These are phyloP conservation scores for Formica selysi DNA, from an alignment of 1,140 invertebrate species.

Conservation along the genomic window DNA sequence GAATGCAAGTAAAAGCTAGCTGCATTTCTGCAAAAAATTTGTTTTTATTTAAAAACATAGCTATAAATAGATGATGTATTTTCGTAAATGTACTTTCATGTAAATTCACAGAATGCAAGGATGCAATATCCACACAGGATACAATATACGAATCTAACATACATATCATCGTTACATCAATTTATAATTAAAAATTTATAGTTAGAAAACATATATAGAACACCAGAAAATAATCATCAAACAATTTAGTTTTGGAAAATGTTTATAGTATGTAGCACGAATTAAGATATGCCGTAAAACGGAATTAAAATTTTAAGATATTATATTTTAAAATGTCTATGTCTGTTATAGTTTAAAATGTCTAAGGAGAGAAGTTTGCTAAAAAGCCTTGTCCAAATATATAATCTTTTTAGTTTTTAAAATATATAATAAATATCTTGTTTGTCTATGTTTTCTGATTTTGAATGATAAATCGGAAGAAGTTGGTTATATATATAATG, in stretches of 20 bases:
- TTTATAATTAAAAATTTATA: too few relatives aligned
- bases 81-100: too few relatives aligned
- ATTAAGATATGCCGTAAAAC: not conserved
- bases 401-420: slow-evolving; percentile 55
- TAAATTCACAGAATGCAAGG: too few relatives aligned
- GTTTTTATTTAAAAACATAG: not conserved
- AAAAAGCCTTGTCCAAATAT: slow-evolving; percentile 36
- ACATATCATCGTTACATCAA: too few relatives aligned
- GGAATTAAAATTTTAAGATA: not conserved
- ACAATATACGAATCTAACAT: too few relatives aligned
- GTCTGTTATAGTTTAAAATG: not conserved
- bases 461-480: slow-evolving; percentile 86
- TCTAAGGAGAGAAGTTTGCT: not conserved
- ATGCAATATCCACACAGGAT: too few relatives aligned
- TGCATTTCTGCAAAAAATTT: slow-evolving; percentile 6
- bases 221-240: not conserved
- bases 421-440: slow-evolving; percentile 61
- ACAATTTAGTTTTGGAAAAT: not conserved
- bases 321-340: not conserved
- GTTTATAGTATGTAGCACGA: not conserved
- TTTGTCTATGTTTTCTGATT: slow-evolving; percentile 84
- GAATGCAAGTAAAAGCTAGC: not conserved
- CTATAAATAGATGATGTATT: not conserved
- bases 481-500: too few relatives aligned
- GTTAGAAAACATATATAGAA: too few relatives aligned